Percentiles rank a stretch among this genome's conserved stretches.
These are phyloP conservation scores for Leucopsar rothschildi DNA, from an alignment of 2,113 vertebrate genomes.

Conservation along the genomic window DNA sequence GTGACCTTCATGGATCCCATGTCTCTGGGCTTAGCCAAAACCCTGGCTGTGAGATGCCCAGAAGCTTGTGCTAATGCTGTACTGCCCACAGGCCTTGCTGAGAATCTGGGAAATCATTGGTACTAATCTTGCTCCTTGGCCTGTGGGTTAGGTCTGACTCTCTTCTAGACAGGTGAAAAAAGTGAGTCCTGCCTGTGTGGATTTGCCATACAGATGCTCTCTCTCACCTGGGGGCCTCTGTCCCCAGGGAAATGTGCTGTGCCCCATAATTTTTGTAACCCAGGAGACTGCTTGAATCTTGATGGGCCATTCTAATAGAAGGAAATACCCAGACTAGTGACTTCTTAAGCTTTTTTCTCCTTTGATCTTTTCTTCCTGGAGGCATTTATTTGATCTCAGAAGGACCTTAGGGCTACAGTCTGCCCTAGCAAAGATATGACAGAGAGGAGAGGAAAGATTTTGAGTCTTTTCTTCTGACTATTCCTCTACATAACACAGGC, in stretches of 20 bases:
- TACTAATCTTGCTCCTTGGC: not conserved
- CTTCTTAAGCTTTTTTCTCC: constrained; percentile 51
- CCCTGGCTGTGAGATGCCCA: not conserved
- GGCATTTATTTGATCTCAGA: constrained; percentile 65
- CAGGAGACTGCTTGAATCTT: constrained; percentile 8
- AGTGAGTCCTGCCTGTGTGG: not conserved
- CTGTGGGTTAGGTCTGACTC: not conserved
- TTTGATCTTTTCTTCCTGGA: constrained; percentile 60
- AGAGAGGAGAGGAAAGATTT: constrained; percentile 9
- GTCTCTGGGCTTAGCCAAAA: not conserved
- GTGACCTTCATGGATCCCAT: not conserved
- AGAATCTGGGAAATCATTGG: not conserved
- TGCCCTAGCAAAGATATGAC: constrained; percentile 46
- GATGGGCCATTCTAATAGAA: constrained; percentile 12
- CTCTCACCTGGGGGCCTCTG: not conserved
- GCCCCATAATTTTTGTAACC: not conserved
- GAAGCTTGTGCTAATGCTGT: rapidly evolving
- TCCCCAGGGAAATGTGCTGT: not conserved
- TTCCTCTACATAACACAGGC: not conserved
- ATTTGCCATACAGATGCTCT: not conserved
- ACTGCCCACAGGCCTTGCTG: not conserved
- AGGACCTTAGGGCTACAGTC: constrained; percentile 56
- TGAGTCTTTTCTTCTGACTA: constrained; percentile 14
- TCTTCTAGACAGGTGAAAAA: not conserved
- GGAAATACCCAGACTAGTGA: constrained; percentile 46